phyloP scores from a whole-genome alignment of 2,888 invertebrate species.

The Phortica magna region DNA sequence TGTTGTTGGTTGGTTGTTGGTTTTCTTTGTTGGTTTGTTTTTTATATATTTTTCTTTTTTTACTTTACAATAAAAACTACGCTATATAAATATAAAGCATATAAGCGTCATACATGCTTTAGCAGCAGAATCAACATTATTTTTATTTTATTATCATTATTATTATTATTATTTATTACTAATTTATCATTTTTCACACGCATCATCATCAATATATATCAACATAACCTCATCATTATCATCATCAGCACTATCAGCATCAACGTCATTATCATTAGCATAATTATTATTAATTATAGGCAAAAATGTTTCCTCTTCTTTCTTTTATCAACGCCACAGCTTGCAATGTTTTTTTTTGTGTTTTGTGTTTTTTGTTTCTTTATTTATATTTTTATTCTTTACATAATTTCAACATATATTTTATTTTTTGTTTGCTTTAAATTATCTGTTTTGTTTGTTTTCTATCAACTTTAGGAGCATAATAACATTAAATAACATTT shows the following conservation, averaged over 20 bases:
- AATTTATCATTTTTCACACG: slow-evolving; percentile 32
- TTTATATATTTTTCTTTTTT: slow-evolving; percentile 28
- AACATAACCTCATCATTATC: slow-evolving; percentile 22
- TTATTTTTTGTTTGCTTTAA: slow-evolving; percentile 23
- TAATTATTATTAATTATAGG: not conserved
- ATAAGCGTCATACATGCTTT: slow-evolving; percentile 53
- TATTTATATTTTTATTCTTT: slow-evolving; percentile 25
- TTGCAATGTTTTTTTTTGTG: slow-evolving; percentile 47
- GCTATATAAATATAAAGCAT: slow-evolving; percentile 47
- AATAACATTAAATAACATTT: slow-evolving; percentile 72
- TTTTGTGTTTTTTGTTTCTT: slow-evolving; percentile 63
- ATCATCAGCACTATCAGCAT: not conserved
- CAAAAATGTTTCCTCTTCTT: slow-evolving; percentile 23
- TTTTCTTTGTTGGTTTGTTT: slow-evolving; percentile 14
- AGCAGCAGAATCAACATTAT: slow-evolving; percentile 48
- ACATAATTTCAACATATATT: not conserved
- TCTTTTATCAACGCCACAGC: slow-evolving; percentile 11
- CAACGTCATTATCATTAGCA: not conserved
- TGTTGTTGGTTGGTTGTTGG: slow-evolving; percentile 51
- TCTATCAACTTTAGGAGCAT: slow-evolving; percentile 66
- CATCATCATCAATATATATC: slow-evolving; percentile 20
- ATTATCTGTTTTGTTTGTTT: slow-evolving; percentile 17
- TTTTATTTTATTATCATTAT: slow-evolving; percentile 41
- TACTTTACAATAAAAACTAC: slow-evolving; percentile 45
- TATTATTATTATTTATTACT: slow-evolving; percentile 38